Percentiles rank a stretch among this genome's conserved stretches.
Evolutionary conservation across 2,888 invertebrate species (phyloP).

Genomic region (Prosopocoilus inquinatus): DNA sequence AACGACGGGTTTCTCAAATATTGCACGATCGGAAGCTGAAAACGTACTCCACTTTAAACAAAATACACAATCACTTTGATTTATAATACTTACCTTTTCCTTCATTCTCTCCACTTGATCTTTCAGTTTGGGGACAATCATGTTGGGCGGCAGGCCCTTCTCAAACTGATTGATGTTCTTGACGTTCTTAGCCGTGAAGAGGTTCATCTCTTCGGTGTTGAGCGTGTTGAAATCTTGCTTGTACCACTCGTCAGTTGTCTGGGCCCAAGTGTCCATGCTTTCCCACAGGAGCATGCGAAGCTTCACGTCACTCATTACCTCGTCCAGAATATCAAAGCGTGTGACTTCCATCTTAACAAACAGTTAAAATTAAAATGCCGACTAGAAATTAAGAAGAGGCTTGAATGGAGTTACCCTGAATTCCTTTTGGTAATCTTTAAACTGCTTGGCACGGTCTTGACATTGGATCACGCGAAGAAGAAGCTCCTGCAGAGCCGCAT

Average conservation of each 20-base stretch:
- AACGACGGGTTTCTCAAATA: slow-evolving; percentile 79
- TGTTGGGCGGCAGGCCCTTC: slow-evolving; percentile 78
- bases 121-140: slow-evolving; percentile 74
- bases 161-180: slow-evolving; percentile 77
- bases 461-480: slow-evolving; percentile 63
- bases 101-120: slow-evolving; percentile 76
- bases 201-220: slow-evolving; percentile 71
- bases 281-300: slow-evolving; percentile 80
- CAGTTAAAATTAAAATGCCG: slow-evolving; percentile 6
- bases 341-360: slow-evolving; percentile 72
- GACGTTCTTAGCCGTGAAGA: slow-evolving; percentile 63
- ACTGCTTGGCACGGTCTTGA: slow-evolving; percentile 69
- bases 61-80: background rate
- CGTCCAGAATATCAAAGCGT: slow-evolving; percentile 76
- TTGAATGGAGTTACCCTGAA: slow-evolving; percentile 63
- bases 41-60: slow-evolving; percentile 22
- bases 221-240: slow-evolving; percentile 61
- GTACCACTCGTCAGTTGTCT: slow-evolving; percentile 66
- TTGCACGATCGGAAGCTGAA: slow-evolving; percentile 71
- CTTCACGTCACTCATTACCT: slow-evolving; percentile 75
- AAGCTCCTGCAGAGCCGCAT: slow-evolving; percentile 63
- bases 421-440: slow-evolving; percentile 78
- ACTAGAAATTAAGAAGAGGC: background rate
- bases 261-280: slow-evolving; percentile 72
- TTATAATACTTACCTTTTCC: slow-evolving; percentile 61